Percentiles rank a stretch among this genome's conserved stretches.
Conservation (phyloP, 2,797 vertebrate genomes). For the Jordanella pulchra region DNA sequence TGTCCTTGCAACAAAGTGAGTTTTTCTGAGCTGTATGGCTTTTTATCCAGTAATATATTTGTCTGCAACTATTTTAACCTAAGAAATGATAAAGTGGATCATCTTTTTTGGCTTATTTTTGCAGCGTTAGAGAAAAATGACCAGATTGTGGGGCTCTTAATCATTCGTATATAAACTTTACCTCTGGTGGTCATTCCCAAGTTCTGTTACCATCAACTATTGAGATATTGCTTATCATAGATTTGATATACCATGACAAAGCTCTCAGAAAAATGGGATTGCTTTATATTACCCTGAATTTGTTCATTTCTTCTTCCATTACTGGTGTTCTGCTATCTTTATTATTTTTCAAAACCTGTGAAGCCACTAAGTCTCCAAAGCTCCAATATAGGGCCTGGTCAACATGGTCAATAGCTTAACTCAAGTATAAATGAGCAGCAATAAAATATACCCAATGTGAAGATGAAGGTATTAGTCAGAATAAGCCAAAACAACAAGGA, state of each 20-base stretch:
- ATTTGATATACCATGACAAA: conserved; percentile 18
- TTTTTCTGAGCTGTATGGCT: conserved; percentile 31
- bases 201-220: background rate
- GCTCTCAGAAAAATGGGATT: conserved; percentile 32
- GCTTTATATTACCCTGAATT: conserved; percentile 10
- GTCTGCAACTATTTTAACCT: conserved; percentile 3
- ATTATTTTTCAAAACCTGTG: conserved; percentile 51
- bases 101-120: conserved; percentile 30
- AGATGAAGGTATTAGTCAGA: conserved; percentile 23
- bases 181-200: conserved; percentile 15
- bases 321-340: conserved; percentile 56
- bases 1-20: conserved; percentile 25
- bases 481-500: conserved; percentile 13
- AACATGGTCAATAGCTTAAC: conserved; percentile 56
- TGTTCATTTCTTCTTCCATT: conserved; percentile 26
- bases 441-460: conserved; percentile 43
- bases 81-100: conserved; percentile 31
- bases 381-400: conserved; percentile 43
- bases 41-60: conserved; percentile 48
- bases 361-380: conserved; percentile 40
- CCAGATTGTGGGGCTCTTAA: conserved; percentile 28
- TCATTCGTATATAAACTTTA: conserved; percentile 43
- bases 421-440: conserved; percentile 39
- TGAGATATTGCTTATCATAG: conserved; percentile 29
- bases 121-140: conserved; percentile 36